A percentile compares a stretch with the other conserved stretches of the same genome.
phyloP scores from a whole-genome alignment of 2,113 vertebrate genomes.

The Sphyrna mokarran region DNA sequence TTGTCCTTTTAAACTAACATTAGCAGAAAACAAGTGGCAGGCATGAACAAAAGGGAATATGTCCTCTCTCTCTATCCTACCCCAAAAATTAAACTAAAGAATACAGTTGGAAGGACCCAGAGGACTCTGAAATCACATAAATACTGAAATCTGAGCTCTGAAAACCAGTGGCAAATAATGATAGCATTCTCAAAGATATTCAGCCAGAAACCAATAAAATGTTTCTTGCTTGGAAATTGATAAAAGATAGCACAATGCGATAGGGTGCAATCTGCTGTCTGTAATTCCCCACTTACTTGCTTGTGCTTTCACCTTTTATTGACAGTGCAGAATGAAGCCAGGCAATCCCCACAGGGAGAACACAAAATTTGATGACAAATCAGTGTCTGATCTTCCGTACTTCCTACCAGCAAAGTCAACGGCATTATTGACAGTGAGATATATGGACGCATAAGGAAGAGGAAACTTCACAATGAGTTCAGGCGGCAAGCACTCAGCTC shows the following conservation, averaged over 20 bases:
- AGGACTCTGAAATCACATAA: neutral
- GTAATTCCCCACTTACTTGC: neutral
- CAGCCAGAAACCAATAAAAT: neutral
- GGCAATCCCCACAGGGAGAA: neutral
- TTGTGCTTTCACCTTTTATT: neutral
- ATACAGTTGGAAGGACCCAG: neutral
- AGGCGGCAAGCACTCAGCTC: neutral
- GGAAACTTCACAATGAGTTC: neutral
- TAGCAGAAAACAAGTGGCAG: no score
- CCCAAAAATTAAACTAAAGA: neutral
- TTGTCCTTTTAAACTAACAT: neutral
- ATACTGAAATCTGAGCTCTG: neutral
- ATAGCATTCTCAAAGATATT: neutral
- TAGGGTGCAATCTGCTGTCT: neutral
- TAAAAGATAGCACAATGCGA: neutral
- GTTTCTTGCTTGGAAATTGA: neutral
- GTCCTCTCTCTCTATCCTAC: no score
- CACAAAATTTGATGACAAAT: neutral
- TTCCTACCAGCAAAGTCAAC: neutral
- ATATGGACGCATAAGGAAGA: no score
- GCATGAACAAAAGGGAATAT: no score
- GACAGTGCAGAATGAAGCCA: neutral
- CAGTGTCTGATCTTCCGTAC: neutral
- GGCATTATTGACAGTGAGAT: neutral
- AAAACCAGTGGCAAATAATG: neutral